phyloP scores from a whole-genome alignment of 2,888 invertebrate genomes.

The Eustalomyia histrio region DNA sequence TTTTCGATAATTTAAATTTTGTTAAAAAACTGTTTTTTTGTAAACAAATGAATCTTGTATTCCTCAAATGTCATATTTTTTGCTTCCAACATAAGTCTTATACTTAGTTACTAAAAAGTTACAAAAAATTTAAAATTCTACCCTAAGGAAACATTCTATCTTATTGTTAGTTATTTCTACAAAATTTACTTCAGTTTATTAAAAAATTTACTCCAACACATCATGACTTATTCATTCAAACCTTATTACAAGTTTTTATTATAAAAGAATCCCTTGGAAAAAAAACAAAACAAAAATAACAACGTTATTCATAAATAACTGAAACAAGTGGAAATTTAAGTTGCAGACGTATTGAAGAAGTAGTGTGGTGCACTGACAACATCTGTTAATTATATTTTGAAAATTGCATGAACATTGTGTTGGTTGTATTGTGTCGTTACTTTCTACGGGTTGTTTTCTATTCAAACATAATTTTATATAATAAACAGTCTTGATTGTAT shows the following conservation, averaged over 20 bases:
- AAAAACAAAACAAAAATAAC: background rate
- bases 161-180: background rate
- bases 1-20: too few relatives aligned
- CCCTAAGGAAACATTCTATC: background rate
- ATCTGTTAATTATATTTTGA: slow-evolving; percentile 19
- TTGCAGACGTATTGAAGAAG: background rate
- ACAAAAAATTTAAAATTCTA: too few relatives aligned
- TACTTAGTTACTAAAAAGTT: too few relatives aligned
- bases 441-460: slow-evolving; percentile 19
- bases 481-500: too few relatives aligned
- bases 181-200: slow-evolving; percentile 9
- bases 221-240: slow-evolving; percentile 29
- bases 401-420: slow-evolving; percentile 6
- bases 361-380: slow-evolving; percentile 12
- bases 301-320: background rate
- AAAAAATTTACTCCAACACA: background rate
- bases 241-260: slow-evolving; percentile 15
- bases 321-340: background rate
- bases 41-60: too few relatives aligned
- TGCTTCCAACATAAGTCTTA: too few relatives aligned
- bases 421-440: background rate
- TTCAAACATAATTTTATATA: too few relatives aligned
- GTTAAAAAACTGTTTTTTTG: too few relatives aligned
- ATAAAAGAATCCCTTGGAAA: background rate
- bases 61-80: too few relatives aligned